Conservation (phyloP, 2,888 invertebrate species). For the Adineta ricciae region DNA sequence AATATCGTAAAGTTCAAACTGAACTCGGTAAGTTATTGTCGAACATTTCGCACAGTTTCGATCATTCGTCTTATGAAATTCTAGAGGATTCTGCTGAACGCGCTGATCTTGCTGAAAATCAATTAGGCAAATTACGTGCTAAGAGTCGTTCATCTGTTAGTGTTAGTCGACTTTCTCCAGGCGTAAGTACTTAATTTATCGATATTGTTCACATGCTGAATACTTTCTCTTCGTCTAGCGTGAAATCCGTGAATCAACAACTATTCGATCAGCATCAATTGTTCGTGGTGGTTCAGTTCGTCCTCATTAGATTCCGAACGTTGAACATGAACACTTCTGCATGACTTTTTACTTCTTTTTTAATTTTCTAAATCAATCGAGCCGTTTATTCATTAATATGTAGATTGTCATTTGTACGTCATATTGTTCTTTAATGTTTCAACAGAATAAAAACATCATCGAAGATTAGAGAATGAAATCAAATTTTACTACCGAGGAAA, state of each 20-base stretch:
- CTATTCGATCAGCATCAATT: background rate
- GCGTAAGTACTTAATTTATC: background rate
- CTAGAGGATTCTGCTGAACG: constrained; percentile 54
- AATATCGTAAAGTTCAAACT: constrained; percentile 53
- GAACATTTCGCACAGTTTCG: background rate
- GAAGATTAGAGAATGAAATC: too few relatives aligned
- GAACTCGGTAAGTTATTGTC: constrained; percentile 43
- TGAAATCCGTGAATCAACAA: background rate
- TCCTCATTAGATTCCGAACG: background rate
- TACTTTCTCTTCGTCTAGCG: background rate
- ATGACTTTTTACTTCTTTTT: background rate
- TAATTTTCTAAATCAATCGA: background rate
- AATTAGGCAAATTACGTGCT: constrained; percentile 51
- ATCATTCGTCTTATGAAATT: background rate
- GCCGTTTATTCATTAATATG: background rate
- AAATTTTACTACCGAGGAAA: too few relatives aligned
- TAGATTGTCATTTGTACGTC: background rate
- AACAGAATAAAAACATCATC: too few relatives aligned
- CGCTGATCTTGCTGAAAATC: constrained; percentile 52
- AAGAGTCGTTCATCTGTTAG: constrained; percentile 37
- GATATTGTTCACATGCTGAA: too few relatives aligned
- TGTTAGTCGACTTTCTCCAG: constrained; percentile 13
- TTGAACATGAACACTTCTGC: background rate
- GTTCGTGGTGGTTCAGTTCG: background rate
- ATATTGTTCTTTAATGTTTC: background rate